Base-by-base conservation (phyloP, 2,113 vertebrate species). In the Actenoides hombroni region DNA sequence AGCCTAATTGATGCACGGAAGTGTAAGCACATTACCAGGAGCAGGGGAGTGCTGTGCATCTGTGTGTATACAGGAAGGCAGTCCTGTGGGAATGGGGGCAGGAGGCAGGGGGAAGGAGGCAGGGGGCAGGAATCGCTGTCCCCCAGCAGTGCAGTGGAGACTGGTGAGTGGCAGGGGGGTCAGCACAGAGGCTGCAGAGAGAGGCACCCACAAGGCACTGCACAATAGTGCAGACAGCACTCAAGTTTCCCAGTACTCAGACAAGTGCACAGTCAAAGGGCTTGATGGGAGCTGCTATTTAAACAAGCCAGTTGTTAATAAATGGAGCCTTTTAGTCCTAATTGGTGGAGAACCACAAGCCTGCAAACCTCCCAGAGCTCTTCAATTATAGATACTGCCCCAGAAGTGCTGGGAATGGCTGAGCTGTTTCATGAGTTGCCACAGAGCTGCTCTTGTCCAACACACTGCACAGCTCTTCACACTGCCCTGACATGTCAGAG, bases 241-340 rank as follows among this genome's bases (percentile, higher is more conserved):
- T 83, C 26, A 35, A 31, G 23, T 75, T 86, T 46, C 49, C 39
- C 49, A 60, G 54, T 71, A 57, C 91, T 93, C 70, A 90, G 59
- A 40, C 37, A 76, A 77, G 51, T 16, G 48, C 76, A 51, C 18
- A 56, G 61, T 24, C 44, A 64, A 89, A 94, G 70, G 57, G 25
- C 37, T 94, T 84, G 83, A 60, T 51, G 88, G 40, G 9, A 87
- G 39, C 44, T 92, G 86, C 82, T 93, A 88, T 94, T 97, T 95
- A 94, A 97, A 92, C 97, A 96, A 96, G 80, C 89, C 91, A 83
- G 96, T 95, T 96, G 97, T 96, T 97, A 97, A 97, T 97, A 97
- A 97, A 92, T 67, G 70, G 67, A 95, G 37, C 85, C 80, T 97
- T 97, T 97, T 96, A 97, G 89, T 78, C 88, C 74, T 97, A 97